phyloP scores from a whole-genome alignment of 2,113 vertebrate species.

The Laticauda colubrina region DNA sequence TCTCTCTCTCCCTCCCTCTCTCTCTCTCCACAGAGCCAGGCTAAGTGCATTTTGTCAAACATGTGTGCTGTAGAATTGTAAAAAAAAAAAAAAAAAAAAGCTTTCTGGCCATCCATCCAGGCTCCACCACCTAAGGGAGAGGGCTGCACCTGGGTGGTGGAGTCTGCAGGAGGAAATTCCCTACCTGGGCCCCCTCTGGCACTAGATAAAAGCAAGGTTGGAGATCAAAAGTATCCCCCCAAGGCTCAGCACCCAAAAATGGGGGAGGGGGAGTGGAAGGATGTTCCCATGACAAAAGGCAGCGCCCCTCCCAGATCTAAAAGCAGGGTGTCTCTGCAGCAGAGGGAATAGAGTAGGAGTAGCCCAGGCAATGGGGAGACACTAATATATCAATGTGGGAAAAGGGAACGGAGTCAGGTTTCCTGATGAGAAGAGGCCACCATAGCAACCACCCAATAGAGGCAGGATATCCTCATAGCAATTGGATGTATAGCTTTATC shows the following conservation, averaged over 20 bases:
- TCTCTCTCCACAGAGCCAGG: not conserved
- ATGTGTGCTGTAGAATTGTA: not conserved
- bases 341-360: slow-evolving; percentile 36
- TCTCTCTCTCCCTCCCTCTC: not conserved
- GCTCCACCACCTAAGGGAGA: not conserved
- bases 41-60: not conserved
- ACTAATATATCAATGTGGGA: slow-evolving; percentile 33
- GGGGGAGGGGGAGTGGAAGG: not conserved
- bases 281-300: slow-evolving; percentile 7
- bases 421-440: not conserved
- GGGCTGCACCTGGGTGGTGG: slow-evolving; percentile 1
- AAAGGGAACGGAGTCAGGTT: slow-evolving; percentile 31
- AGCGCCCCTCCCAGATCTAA: slow-evolving; percentile 34
- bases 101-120: not conserved
- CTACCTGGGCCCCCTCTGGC: not conserved
- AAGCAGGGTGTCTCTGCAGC: slow-evolving; percentile 31
- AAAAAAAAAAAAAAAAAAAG: not conserved
- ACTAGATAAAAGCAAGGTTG: slow-evolving; percentile 26
- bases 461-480: not conserved
- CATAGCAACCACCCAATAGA: not conserved
- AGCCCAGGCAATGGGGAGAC: slow-evolving; percentile 36
- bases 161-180: slow-evolving; percentile 27
- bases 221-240: slow-evolving; percentile 27
- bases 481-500: not conserved
- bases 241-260: slow-evolving; percentile 22